Base-by-base conservation (phyloP, 2,113 vertebrate species). In the Actenoides lindsayi region DNA sequence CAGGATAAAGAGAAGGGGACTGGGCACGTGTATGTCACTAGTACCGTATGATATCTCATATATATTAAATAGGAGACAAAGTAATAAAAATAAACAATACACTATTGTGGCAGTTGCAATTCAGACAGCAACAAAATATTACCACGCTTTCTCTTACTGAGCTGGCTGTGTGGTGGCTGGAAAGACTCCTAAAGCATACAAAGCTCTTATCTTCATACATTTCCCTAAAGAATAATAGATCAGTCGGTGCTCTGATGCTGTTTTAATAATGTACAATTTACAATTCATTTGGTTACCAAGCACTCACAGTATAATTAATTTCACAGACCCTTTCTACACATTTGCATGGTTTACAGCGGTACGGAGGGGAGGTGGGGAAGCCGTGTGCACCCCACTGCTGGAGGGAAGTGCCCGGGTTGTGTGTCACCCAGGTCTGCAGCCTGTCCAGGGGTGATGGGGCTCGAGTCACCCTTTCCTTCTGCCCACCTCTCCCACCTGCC, bases 231-330 rank as follows among this genome's bases (percentile, higher is more conserved):
- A 98, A 98, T 98, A 98, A 98, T 98, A 98, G 96, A 98, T 98
- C 98, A 98, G 98, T 97, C 84, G 51, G 96, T 94, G 96, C 96
- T 97, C 97, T 97, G 98, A 98, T 97, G 98, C 97, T 97, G 97
- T 97, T 98, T 98, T 98, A 98, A 98, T 98, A 98, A 98, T 98
- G 97, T 97, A 98, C 97, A 97, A 98, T 98, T 98, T 98, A 98
- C 97, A 98, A 98, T 98, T 98, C 98, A 98, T 98, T 96, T 98
- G 97, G 97, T 98, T 98, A 98, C 97, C 97, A 97, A 97, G 98
- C 97, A 97, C 97, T 98, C 96, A 67, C 91, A 89, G 97, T 96
- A 93, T 98, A 98, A 98, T 98, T 98, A 98, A 98, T 98, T 98
- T 98, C 98, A 96, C 96, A 98, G 96, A 96, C 96, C 96, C 97